Base-by-base conservation (phyloP, 2,888 invertebrate species). In the Phengaris alcon region DNA sequence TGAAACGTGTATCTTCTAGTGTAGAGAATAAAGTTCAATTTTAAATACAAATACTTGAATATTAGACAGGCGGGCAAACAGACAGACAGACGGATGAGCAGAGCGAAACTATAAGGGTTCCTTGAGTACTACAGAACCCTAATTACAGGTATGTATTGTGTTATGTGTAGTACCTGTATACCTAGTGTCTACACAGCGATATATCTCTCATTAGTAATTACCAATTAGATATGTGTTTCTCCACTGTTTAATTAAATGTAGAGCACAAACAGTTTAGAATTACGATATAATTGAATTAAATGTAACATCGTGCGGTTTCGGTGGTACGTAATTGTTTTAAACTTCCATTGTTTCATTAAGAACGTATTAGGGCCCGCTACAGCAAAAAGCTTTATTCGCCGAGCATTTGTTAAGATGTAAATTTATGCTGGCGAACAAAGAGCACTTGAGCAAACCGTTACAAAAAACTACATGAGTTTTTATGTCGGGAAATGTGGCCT, bases 401-500 rank as follows among this genome's bases (percentile, higher is more conserved):
- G 79, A 80, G 83, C 84, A 85, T 90, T 89, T 89, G 88, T 88
- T 89, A 86, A 86, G 86, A 91, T 91, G 90, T 90, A 91, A 91
- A 91, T 91, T 90, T 90, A 91, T 91, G 90, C 90, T 81, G 84
- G 82, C 82, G 82, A 85, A 88, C 89, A 90, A 88, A 89, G 87
- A 84, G 82, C 82, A 79, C 77, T 73, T 78, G 77, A 83, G 83
- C 84, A 84, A 80, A 81, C 84, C 81, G 81, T 79, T 79, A 78
- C 83, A 80, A 75, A 88, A 91, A 90, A 90, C 87, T 87, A 85
- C 85, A 83, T 83, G 84, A 84, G 85, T 84, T 78, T 48, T 78
- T 76, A 77, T 78, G 76, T 76, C 73, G 70, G 69, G 75, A 78
- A 76, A 76, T 75, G 57, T 76, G 75, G 55, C 68, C 73, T 75